Percentiles rank a stretch among this genome's conserved stretches.
Conservation (phyloP, 2,888 invertebrate genomes). For the Morpho achilles region DNA sequence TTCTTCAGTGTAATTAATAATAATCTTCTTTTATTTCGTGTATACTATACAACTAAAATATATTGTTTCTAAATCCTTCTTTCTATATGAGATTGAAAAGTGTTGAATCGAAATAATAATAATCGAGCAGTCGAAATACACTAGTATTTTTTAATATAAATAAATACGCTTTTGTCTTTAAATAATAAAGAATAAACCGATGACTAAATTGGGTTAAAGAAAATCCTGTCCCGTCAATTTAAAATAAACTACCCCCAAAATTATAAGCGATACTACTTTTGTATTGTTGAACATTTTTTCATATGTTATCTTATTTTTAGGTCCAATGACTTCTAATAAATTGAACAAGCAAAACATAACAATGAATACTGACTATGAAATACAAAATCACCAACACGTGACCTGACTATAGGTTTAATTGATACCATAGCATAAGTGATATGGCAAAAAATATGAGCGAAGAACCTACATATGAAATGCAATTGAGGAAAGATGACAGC, state of each 20-base stretch:
- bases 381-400: slow-evolving; percentile 8
- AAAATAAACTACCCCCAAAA: background rate
- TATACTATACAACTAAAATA: no score
- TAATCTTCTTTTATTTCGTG: no score
- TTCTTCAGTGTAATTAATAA: no score
- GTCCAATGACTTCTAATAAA: slow-evolving; percentile 23
- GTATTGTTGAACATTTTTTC: background rate
- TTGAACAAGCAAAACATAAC: slow-evolving; percentile 9
- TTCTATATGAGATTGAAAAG: no score
- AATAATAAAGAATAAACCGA: no score
- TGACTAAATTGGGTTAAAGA: background rate
- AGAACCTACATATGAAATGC: slow-evolving; percentile 61
- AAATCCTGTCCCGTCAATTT: background rate
- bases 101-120: no score
- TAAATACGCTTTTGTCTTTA: no score
- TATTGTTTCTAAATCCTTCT: no score
- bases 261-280: no score
- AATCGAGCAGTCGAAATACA: no score
- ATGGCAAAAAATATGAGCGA: slow-evolving; percentile 38
- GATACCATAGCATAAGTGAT: no score
- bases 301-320: slow-evolving; percentile 18
- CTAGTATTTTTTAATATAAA: no score
- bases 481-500: slow-evolving; percentile 46
- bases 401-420: slow-evolving; percentile 1
- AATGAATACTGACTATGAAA: slow-evolving; percentile 21